Evolutionary conservation across 2,888 invertebrate species (phyloP).

Genomic region (Yponomeuta evonymella): DNA sequence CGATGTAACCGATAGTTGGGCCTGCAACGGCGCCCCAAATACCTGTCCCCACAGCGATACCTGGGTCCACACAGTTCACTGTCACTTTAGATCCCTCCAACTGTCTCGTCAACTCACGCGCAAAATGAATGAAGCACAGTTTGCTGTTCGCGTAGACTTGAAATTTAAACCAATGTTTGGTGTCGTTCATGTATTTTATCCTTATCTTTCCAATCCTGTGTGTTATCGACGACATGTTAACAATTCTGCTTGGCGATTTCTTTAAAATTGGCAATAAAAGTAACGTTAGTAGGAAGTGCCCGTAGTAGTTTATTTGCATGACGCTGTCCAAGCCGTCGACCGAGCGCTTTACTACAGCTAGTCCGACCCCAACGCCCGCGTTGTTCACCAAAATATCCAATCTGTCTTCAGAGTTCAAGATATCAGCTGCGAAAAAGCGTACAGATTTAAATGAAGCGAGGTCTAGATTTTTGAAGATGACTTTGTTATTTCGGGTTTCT

Average conservation of each 20-base stretch:
- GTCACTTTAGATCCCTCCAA: slow-evolving; percentile 80
- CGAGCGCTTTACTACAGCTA: slow-evolving; percentile 76
- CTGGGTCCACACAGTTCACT: slow-evolving; percentile 89
- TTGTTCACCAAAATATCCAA: slow-evolving; percentile 92
- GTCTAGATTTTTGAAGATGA: slow-evolving; percentile 83
- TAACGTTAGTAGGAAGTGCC: slow-evolving; percentile 93
- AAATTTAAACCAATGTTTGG: slow-evolving; percentile 63
- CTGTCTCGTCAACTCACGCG: slow-evolving; percentile 82
- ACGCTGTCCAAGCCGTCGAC: slow-evolving; percentile 90
- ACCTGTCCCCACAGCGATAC: slow-evolving; percentile 83
- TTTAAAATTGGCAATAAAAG: slow-evolving; percentile 87
- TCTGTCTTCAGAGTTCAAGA: slow-evolving; percentile 81
- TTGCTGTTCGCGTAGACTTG: slow-evolving; percentile 78
- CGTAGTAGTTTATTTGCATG: slow-evolving; percentile 95
- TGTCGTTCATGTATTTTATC: slow-evolving; percentile 80
- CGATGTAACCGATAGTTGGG: slow-evolving; percentile 55
- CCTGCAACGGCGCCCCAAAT: slow-evolving; percentile 78
- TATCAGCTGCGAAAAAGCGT: slow-evolving; percentile 86
- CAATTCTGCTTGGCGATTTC: slow-evolving; percentile 83
- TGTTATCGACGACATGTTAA: slow-evolving; percentile 85
- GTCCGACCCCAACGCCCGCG: slow-evolving; percentile 85
- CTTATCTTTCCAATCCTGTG: slow-evolving; percentile 82
- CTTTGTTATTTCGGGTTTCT: slow-evolving; percentile 80
- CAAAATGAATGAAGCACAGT: slow-evolving; percentile 83
- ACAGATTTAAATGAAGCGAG: slow-evolving; percentile 84